Percentiles rank a stretch among this genome's conserved stretches.
phyloP scores from a whole-genome alignment of 2,888 invertebrate species.

The Ditula angustiorana region DNA sequence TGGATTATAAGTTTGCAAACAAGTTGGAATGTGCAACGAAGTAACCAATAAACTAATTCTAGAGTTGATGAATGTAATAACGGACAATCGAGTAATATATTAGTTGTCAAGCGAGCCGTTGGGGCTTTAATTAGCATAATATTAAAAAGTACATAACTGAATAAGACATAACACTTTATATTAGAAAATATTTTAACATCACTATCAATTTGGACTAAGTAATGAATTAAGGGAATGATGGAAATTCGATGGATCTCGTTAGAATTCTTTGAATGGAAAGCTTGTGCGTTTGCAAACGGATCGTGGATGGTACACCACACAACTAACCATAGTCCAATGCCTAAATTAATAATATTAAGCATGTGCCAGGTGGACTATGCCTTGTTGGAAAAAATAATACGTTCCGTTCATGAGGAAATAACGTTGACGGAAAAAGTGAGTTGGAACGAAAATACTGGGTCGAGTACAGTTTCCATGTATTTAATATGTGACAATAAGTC shows the following conservation, averaged over 20 bases:
- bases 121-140: conserved; percentile 65
- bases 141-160: conserved; percentile 71
- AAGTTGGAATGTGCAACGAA: conserved; percentile 31
- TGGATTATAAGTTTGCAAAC: conserved; percentile 1
- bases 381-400: background rate
- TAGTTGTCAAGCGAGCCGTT: conserved; percentile 34
- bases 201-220: conserved; percentile 37
- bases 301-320: background rate
- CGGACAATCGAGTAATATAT: conserved; percentile 24
- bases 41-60: conserved; percentile 31
- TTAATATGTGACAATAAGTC: conserved; percentile 78
- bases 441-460: conserved; percentile 75
- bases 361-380: background rate
- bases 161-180: conserved; percentile 58
- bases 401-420: conserved; percentile 12
- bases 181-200: conserved; percentile 44
- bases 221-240: conserved; percentile 45
- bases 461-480: conserved; percentile 75
- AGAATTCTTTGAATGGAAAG: conserved; percentile 56
- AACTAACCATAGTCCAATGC: background rate
- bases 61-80: conserved; percentile 22
- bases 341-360: background rate
- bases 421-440: conserved; percentile 49
- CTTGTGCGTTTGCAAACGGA: conserved; percentile 14
- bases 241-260: conserved; percentile 67